These are phyloP conservation scores for Diplosoma virens DNA, from an alignment of 23 tunicate genomes.

Conservation along the genomic window DNA sequence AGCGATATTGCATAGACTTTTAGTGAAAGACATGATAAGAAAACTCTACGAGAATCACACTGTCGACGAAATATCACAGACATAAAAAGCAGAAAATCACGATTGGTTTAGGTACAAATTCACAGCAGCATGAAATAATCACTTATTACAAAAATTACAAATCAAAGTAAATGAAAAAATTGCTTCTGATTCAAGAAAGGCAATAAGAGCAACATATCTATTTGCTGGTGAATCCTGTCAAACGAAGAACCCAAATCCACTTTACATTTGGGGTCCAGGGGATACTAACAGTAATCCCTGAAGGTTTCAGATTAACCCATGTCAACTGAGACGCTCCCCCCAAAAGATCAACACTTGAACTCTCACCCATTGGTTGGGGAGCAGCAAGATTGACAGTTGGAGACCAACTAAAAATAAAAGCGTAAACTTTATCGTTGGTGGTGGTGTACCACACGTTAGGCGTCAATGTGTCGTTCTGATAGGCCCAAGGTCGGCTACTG, in stretches of 20 bases:
- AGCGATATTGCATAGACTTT: too few species aligned
- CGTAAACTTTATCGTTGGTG: not conserved
- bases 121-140: too few species aligned
- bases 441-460: constrained; percentile 51
- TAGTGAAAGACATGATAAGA: too few species aligned
- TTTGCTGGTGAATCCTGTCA: constrained; percentile 24
- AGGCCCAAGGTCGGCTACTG: constrained; percentile 57
- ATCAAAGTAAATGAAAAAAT: too few species aligned
- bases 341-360: constrained; percentile 37
- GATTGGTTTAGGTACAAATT: too few species aligned
- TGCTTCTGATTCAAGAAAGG: too few species aligned
- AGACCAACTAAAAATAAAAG: constrained; percentile 55
- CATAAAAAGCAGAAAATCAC: too few species aligned
- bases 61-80: too few species aligned
- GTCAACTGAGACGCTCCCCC: constrained; percentile 30
- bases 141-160: too few species aligned
- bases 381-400: constrained; percentile 30
- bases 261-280: not conserved
- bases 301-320: constrained; percentile 35
- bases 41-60: too few species aligned
- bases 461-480: constrained; percentile 67
- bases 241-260: constrained; percentile 25
- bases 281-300: constrained; percentile 35
- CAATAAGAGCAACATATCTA: not conserved
- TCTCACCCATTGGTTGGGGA: constrained; percentile 17